These are phyloP conservation scores for Pterobdella sp. DNA, from an alignment of 2,888 invertebrate species.

Conservation along the genomic window DNA sequence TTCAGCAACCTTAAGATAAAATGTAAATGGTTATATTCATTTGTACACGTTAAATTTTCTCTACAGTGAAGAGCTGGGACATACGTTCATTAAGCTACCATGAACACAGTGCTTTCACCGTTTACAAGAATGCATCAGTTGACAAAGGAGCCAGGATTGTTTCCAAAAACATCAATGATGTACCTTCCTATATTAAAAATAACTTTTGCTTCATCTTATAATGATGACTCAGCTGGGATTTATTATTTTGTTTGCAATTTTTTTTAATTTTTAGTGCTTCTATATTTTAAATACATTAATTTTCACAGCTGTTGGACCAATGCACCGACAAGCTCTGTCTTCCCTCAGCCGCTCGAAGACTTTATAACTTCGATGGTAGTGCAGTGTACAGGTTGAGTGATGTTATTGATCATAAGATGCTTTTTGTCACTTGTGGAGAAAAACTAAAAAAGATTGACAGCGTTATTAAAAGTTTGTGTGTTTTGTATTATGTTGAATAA, in stretches of 20 bases:
- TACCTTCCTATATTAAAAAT: background rate
- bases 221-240: too few relatives aligned
- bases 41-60: background rate
- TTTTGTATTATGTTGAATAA: background rate
- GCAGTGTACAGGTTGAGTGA: slow-evolving; percentile 47
- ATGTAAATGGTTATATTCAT: too few relatives aligned
- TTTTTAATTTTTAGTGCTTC: background rate
- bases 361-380: slow-evolving; percentile 48
- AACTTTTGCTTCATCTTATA: too few relatives aligned
- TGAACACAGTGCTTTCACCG: background rate
- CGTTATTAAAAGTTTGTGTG: background rate
- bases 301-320: slow-evolving; percentile 47
- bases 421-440: slow-evolving; percentile 48
- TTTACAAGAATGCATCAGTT: background rate
- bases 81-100: background rate
- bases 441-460: background rate
- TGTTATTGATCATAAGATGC: slow-evolving; percentile 46
- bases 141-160: background rate
- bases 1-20: too few relatives aligned
- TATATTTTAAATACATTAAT: background rate
- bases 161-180: background rate
- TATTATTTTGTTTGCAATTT: too few relatives aligned
- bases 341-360: slow-evolving; percentile 49
- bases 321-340: slow-evolving; percentile 47
- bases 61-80: background rate